phyloP scores from a whole-genome alignment of 1,140 invertebrate species.

The Drosophila auraria region DNA sequence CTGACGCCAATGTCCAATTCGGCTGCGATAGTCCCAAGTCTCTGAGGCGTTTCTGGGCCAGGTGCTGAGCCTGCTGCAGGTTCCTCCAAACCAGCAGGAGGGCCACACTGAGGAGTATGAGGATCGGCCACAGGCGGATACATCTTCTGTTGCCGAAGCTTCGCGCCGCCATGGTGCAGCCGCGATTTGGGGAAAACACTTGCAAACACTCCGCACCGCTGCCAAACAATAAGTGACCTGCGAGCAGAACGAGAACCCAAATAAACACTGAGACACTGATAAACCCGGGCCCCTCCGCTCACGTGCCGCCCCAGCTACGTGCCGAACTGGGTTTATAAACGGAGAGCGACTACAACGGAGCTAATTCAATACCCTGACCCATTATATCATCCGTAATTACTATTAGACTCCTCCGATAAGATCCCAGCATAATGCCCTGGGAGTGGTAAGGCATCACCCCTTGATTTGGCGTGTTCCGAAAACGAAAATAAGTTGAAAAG shows the following conservation, averaged over 20 bases:
- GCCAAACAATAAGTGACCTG: slow-evolving; percentile 10
- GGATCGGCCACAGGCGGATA: slow-evolving; percentile 22
- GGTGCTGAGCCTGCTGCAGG: slow-evolving; percentile 17
- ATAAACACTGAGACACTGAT: slow-evolving; percentile 3
- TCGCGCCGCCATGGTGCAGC: slow-evolving; percentile 9
- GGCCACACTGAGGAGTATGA: slow-evolving; percentile 29
- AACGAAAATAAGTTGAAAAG: neutral
- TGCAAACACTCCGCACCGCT: neutral
- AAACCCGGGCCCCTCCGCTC: neutral
- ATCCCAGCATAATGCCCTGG: slow-evolving; percentile 2
- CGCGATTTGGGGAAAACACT: neutral
- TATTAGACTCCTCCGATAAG: slow-evolving; percentile 11
- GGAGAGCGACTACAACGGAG: too few relatives aligned
- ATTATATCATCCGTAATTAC: slow-evolving; percentile 23
- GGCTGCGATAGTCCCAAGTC: neutral
- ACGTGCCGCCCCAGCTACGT: slow-evolving; percentile 3
- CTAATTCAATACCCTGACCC: slow-evolving; percentile 7
- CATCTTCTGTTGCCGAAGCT: slow-evolving; percentile 17
- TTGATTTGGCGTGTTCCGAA: slow-evolving; percentile 7
- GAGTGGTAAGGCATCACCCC: too few relatives aligned
- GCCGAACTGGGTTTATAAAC: slow-evolving; percentile 1
- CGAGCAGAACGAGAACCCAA: neutral
- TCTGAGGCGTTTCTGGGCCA: neutral
- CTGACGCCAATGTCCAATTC: neutral
- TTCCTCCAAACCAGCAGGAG: slow-evolving; percentile 42